Conservation (phyloP, 2,888 invertebrate genomes). For the Coremacera marginata region DNA sequence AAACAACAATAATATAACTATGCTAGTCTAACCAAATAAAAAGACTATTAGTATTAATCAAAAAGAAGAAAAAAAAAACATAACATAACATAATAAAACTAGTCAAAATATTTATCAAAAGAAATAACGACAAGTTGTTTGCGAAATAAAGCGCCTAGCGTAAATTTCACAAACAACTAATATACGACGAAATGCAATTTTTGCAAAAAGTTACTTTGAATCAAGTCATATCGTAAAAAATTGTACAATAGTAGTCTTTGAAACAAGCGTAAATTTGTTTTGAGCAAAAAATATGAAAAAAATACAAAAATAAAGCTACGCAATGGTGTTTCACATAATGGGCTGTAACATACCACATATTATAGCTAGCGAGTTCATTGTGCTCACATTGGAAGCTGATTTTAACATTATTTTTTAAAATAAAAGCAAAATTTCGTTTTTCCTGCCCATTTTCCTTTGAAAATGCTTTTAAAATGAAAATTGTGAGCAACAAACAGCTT, state of each 20-base stretch:
- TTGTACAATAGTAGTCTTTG: neutral
- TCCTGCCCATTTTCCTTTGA: too few relatives aligned
- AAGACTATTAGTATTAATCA: neutral
- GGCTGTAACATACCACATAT: too few relatives aligned
- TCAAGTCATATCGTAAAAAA: neutral
- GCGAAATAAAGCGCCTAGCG: conserved; percentile 13
- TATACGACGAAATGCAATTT: neutral
- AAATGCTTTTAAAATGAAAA: too few relatives aligned
- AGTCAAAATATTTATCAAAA: conserved; percentile 10
- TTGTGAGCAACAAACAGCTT: too few relatives aligned
- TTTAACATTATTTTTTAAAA: too few relatives aligned
- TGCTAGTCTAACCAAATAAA: conserved; percentile 11
- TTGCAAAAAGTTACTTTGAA: neutral
- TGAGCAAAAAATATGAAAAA: neutral
- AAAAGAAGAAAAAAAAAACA: neutral
- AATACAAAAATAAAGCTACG: neutral
- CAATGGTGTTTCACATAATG: neutral
- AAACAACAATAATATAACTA: neutral
- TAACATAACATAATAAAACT: neutral
- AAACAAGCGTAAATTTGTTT: too few relatives aligned
- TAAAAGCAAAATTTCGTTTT: too few relatives aligned
- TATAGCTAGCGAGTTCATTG: too few relatives aligned
- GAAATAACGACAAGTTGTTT: neutral
- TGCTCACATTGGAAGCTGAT: too few relatives aligned
- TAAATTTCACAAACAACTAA: neutral